A percentile compares a stretch with the other conserved stretches of the same genome.
These are phyloP conservation scores for human (Homo sapiens) DNA, from an alignment of 2,113 vertebrate genomes.

Conservation along the genomic window GRCh38 chr6:80661001-80661500, in stretches of 20 bases:
- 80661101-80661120: background rate
- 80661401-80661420: slow-evolving; percentile 39
- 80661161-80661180: background rate
- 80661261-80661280: slow-evolving; percentile 16
- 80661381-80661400: slow-evolving; percentile 49
- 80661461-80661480: slow-evolving; percentile 62
- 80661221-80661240: background rate
- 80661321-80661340: background rate
- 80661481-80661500: slow-evolving; percentile 47
- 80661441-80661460: slow-evolving; percentile 47
- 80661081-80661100: background rate
- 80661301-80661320: background rate
- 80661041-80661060: background rate
- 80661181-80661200: background rate
- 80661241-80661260: background rate
- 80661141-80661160: background rate
- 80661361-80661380: slow-evolving; percentile 32
- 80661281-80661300: slow-evolving; percentile 20
- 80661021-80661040: background rate
- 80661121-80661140: background rate
- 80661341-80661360: slow-evolving; percentile 44
- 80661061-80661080: background rate
- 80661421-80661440: slow-evolving; percentile 42
- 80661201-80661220: background rate
- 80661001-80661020: background rate